phyloP scores from a whole-genome alignment of 2,888 invertebrate genomes.

The Electrophaes corylata region DNA sequence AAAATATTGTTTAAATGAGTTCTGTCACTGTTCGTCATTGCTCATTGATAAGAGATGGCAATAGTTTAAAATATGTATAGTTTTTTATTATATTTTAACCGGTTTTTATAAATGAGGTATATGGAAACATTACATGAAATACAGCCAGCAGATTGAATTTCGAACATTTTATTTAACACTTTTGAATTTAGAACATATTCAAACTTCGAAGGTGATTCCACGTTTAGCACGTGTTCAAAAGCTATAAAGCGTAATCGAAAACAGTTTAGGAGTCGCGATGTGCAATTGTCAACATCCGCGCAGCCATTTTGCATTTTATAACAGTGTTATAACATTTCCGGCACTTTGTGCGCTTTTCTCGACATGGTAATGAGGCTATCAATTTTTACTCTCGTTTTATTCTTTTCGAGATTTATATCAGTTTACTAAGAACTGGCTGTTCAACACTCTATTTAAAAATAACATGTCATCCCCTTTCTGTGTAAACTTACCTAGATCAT shows the following conservation, averaged over 20 bases:
- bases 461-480: background rate
- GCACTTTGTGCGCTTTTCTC: slow-evolving; percentile 56
- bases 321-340: slow-evolving; percentile 46
- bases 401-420: slow-evolving; percentile 25
- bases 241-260: slow-evolving; percentile 79
- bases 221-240: slow-evolving; percentile 59
- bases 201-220: slow-evolving; percentile 52
- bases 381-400: slow-evolving; percentile 54
- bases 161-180: slow-evolving; percentile 28
- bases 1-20: no score
- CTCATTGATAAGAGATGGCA: no score
- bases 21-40: no score
- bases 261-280: slow-evolving; percentile 64
- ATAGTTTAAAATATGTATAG: no score
- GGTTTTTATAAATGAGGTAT: no score
- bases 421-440: slow-evolving; percentile 5
- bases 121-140: background rate
- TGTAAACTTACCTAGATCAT: background rate
- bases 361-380: slow-evolving; percentile 68
- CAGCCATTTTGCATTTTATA: slow-evolving; percentile 75
- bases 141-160: slow-evolving; percentile 44
- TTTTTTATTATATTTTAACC: no score
- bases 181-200: slow-evolving; percentile 37
- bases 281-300: slow-evolving; percentile 80
- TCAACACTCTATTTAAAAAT: background rate